Evolutionary conservation across 2,797 vertebrate genomes (phyloP).

Genomic region (Paguma larvata): DNA sequence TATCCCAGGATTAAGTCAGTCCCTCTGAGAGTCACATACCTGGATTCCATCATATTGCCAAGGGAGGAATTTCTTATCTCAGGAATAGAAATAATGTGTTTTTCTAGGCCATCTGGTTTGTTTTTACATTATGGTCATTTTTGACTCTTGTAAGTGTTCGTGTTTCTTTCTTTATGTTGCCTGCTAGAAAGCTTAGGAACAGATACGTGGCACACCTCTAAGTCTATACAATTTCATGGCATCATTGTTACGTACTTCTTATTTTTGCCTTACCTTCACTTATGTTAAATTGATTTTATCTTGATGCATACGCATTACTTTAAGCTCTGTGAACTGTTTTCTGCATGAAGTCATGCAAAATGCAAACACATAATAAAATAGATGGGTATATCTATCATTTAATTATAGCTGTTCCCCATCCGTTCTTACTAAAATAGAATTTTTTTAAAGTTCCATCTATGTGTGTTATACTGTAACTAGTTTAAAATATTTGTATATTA

Average conservation of each 20-base stretch:
- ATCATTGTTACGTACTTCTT: background rate
- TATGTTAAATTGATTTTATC: slow-evolving; percentile 48
- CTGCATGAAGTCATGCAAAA: slow-evolving; percentile 3
- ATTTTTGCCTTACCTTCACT: slow-evolving; percentile 22
- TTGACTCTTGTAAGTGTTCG: slow-evolving; percentile 71
- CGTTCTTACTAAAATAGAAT: background rate
- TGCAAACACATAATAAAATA: slow-evolving; percentile 37
- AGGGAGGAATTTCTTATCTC: slow-evolving; percentile 84
- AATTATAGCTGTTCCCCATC: background rate
- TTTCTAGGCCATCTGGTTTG: slow-evolving; percentile 83
- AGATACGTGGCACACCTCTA: background rate
- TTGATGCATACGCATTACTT: slow-evolving; percentile 1
- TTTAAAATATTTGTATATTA: slow-evolving; percentile 70
- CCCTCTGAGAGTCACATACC: slow-evolving; percentile 79
- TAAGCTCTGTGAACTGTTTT: slow-evolving; percentile 39
- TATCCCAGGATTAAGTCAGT: slow-evolving; percentile 75
- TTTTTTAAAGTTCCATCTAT: slow-evolving; percentile 1
- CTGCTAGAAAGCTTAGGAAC: slow-evolving; percentile 70
- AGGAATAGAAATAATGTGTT: slow-evolving; percentile 82
- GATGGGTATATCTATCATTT: background rate
- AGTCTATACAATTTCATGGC: slow-evolving; percentile 15
- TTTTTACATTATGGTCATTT: slow-evolving; percentile 80
- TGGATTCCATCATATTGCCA: slow-evolving; percentile 84
- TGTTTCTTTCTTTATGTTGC: slow-evolving; percentile 75
- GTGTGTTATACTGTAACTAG: slow-evolving; percentile 44